A percentile compares a stretch with the other conserved stretches of the same genome.
phyloP scores from a whole-genome alignment of 2,797 vertebrate genomes.

The Microchirus variegatus region DNA sequence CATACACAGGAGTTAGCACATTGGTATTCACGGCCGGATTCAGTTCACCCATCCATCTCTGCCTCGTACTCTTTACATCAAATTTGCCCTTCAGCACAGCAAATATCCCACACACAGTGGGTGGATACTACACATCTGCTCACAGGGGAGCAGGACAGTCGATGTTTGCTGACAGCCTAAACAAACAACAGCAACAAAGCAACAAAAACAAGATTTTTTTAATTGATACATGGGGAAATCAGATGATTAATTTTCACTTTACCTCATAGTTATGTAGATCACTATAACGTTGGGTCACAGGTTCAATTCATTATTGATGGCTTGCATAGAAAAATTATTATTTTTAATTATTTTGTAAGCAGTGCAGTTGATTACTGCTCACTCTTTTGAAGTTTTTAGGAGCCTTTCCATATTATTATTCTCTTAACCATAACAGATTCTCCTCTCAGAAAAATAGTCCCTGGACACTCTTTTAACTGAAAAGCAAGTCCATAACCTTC shows the following conservation, averaged over 20 bases:
- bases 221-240: conserved; percentile 45
- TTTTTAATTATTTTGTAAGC: conserved; percentile 26
- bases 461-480: neutral
- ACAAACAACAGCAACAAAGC: too few species aligned
- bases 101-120: conserved; percentile 27
- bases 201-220: conserved; percentile 29
- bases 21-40: conserved; percentile 53
- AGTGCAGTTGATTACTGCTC: conserved; percentile 17
- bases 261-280: conserved; percentile 36
- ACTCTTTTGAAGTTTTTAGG: neutral
- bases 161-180: neutral
- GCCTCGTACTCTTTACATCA: conserved; percentile 53
- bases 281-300: conserved; percentile 33
- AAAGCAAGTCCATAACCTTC: neutral
- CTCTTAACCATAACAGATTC: conserved; percentile 4
- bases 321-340: conserved; percentile 1
- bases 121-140: conserved; percentile 22
- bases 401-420: conserved; percentile 9
- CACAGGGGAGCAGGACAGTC: neutral
- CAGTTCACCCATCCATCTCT: conserved; percentile 45
- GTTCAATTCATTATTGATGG: conserved; percentile 40
- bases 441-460: neutral
- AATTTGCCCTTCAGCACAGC: conserved; percentile 52
- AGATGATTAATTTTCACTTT: conserved; percentile 36
- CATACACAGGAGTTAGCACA: conserved; percentile 27